These are phyloP conservation scores for Neelides folsomi DNA, from an alignment of 2,888 invertebrate species.

Conservation along the genomic window DNA sequence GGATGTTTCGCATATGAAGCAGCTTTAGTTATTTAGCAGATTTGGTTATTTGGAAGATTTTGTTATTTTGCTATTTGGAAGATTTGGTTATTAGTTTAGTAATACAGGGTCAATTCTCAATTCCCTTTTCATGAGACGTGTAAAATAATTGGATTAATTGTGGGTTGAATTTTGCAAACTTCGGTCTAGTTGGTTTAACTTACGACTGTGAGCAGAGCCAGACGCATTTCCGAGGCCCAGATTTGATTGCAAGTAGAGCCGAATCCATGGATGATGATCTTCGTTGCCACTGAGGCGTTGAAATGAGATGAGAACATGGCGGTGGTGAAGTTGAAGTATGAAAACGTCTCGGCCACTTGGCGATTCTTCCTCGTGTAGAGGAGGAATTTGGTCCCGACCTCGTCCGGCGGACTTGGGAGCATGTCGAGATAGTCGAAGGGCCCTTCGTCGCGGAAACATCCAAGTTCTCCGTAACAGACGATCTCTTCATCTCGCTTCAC, in stretches of 20 bases:
- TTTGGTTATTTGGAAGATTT: too few relatives aligned
- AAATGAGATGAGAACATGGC: slow-evolving; percentile 44
- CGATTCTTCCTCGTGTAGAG: slow-evolving; percentile 45
- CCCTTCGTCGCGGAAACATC: slow-evolving; percentile 83
- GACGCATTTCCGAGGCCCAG: slow-evolving; percentile 88
- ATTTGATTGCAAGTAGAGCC: slow-evolving; percentile 79
- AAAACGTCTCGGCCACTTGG: slow-evolving; percentile 41
- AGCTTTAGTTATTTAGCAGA: too few relatives aligned
- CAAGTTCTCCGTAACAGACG: slow-evolving; percentile 77
- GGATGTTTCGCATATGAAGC: too few relatives aligned
- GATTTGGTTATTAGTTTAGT: too few relatives aligned
- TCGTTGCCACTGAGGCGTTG: slow-evolving; percentile 48
- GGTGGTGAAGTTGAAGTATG: slow-evolving; percentile 57
- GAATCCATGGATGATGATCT: slow-evolving; percentile 85
- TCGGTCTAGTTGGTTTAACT: slow-evolving; percentile 35
- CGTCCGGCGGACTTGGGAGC: slow-evolving; percentile 70
- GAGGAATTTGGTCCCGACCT: slow-evolving; percentile 70
- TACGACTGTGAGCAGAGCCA: slow-evolving; percentile 76
- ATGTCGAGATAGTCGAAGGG: slow-evolving; percentile 82
- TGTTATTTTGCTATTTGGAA: too few relatives aligned
- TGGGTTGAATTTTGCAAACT: too few relatives aligned
- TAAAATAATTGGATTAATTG: too few relatives aligned
- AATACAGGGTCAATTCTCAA: too few relatives aligned
- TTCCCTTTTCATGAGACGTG: too few relatives aligned
- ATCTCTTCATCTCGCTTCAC: slow-evolving; percentile 60